phyloP scores from a whole-genome alignment of 2,113 vertebrate species.

The Saccopteryx bilineata region DNA sequence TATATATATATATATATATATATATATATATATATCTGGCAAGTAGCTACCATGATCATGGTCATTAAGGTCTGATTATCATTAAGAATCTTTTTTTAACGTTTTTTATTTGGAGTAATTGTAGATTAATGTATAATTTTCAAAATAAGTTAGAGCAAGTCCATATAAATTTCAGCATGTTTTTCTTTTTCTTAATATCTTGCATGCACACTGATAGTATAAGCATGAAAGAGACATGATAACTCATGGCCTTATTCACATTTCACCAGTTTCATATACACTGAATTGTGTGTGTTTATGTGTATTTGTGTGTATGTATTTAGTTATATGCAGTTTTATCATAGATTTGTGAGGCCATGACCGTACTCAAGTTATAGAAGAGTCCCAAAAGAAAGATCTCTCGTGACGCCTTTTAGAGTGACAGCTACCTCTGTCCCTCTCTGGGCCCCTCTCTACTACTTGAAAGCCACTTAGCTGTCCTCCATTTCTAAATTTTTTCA shows the following conservation, averaged over 20 bases:
- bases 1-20: neutral
- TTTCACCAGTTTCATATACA: neutral
- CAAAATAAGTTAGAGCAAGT: neutral
- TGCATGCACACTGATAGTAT: neutral
- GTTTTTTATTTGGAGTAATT: neutral
- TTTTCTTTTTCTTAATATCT: neutral
- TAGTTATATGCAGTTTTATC: neutral
- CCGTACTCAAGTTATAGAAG: neutral
- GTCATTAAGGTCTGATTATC: neutral
- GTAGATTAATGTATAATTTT: neutral
- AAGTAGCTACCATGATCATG: neutral
- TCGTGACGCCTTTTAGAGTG: neutral
- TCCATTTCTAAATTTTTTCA: neutral
- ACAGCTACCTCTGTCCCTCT: neutral
- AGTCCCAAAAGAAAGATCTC: neutral
- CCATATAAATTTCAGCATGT: neutral
- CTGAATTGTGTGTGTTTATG: neutral
- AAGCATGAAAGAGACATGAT: neutral
- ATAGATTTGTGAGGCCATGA: neutral
- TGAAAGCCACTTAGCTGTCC: neutral
- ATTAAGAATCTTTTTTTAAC: neutral
- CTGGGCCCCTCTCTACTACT: neutral
- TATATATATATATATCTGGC: neutral
- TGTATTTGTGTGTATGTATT: neutral
- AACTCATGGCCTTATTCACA: neutral